A percentile compares a stretch with the other conserved stretches of the same genome.
phyloP scores from a whole-genome alignment of 2,888 invertebrate species.

The Euproctis similis region DNA sequence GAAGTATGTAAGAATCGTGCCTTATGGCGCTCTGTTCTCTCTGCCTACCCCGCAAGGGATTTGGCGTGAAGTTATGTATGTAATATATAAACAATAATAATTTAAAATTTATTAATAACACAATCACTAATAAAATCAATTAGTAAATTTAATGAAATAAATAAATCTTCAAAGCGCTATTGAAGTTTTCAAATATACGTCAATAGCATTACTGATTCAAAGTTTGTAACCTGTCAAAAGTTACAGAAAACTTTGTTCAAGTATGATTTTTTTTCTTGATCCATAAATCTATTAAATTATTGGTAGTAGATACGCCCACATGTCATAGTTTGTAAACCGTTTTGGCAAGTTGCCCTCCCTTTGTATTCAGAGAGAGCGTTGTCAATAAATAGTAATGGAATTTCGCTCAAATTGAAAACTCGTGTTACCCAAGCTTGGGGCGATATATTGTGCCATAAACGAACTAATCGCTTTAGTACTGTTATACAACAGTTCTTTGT shows the following conservation, averaged over 20 bases:
- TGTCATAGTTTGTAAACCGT: slow-evolving; percentile 15
- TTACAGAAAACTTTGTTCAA: slow-evolving; percentile 10
- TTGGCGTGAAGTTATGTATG: too few relatives aligned
- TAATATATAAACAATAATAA: too few relatives aligned
- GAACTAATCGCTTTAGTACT: slow-evolving; percentile 11
- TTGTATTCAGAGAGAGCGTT: slow-evolving; percentile 16
- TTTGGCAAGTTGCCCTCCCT: slow-evolving; percentile 14
- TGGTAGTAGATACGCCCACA: slow-evolving; percentile 10
- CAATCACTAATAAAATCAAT: too few relatives aligned
- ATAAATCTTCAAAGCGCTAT: slow-evolving; percentile 1
- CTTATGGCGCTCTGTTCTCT: too few relatives aligned
- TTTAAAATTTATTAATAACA: too few relatives aligned
- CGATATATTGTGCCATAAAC: slow-evolving; percentile 10
- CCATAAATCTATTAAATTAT: slow-evolving; percentile 14
- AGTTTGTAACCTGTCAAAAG: slow-evolving; percentile 10
- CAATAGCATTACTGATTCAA: slow-evolving; percentile 12
- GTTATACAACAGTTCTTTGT: background rate
- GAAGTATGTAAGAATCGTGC: too few relatives aligned
- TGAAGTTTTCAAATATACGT: slow-evolving; percentile 8
- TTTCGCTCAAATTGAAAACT: slow-evolving; percentile 21
- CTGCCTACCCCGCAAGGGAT: too few relatives aligned
- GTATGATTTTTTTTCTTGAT: slow-evolving; percentile 14
- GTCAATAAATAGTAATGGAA: slow-evolving; percentile 21
- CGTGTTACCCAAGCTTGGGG: slow-evolving; percentile 8
- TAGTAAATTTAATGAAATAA: too few relatives aligned